Conservation (phyloP, 2,888 invertebrate genomes). For the Cephus nigrinus region DNA sequence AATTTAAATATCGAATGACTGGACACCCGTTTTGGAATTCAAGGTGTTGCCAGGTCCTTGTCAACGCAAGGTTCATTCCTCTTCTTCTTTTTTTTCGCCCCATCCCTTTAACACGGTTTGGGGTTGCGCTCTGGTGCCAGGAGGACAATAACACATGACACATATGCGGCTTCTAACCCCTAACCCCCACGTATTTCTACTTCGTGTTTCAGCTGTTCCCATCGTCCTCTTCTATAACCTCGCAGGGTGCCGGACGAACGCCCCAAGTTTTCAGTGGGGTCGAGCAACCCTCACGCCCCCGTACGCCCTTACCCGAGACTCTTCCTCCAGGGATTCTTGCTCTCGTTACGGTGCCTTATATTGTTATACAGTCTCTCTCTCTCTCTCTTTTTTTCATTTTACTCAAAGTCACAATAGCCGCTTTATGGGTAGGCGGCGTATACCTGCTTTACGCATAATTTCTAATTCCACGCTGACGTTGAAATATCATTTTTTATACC, state of each 20-base stretch:
- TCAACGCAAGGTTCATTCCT: conserved; percentile 16
- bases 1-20: neutral
- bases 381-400: neutral
- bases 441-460: neutral
- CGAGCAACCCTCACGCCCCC: conserved; percentile 1
- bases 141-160: conserved; percentile 26
- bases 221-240: conserved; percentile 1
- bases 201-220: conserved; percentile 7
- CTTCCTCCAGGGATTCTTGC: conserved; percentile 2
- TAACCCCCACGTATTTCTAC: conserved; percentile 16
- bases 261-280: neutral
- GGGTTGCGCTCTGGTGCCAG: conserved; percentile 20
- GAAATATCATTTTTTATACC: neutral
- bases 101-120: conserved; percentile 4
- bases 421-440: neutral
- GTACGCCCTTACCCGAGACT: neutral
- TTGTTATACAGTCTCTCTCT: neutral
- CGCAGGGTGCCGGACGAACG: neutral
- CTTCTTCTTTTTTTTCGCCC: conserved; percentile 1
- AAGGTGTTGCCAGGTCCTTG: conserved; percentile 6
- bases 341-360: conserved; percentile 4
- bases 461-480: neutral
- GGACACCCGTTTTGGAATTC: conserved; percentile 1
- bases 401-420: neutral
- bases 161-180: conserved; percentile 23